A percentile compares a stretch with the other conserved stretches of the same genome.
Conservation (phyloP, 2,113 vertebrate genomes). For the Toxotes jaculatrix region DNA sequence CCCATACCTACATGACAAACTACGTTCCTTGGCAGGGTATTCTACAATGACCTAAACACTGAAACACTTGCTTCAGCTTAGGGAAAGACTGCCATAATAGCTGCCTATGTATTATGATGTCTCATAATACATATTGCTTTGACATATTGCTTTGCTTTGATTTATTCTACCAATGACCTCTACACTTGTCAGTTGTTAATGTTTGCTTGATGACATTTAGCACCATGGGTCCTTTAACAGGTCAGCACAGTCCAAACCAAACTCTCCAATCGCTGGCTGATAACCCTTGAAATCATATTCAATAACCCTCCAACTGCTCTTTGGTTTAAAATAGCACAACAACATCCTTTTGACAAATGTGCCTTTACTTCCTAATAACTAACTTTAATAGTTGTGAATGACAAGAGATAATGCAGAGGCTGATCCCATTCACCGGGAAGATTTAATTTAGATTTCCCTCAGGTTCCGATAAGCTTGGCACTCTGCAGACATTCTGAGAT, state of each 20-base stretch:
- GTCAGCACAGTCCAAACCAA: neutral
- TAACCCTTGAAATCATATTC: conserved; percentile 46
- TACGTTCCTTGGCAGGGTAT: neutral
- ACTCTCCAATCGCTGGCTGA: conserved; percentile 1
- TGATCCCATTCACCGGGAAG: conserved; percentile 70
- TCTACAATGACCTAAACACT: neutral
- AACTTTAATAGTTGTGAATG: conserved; percentile 72
- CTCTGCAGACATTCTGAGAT: conserved; percentile 69
- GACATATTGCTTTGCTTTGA: neutral
- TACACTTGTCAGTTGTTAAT: conserved; percentile 20
- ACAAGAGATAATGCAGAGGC: conserved; percentile 65
- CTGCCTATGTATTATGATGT: neutral
- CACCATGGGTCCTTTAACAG: conserved; percentile 27
- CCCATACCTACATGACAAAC: neutral
- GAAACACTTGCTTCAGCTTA: neutral
- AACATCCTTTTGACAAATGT: conserved; percentile 59
- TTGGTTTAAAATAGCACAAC: conserved; percentile 28
- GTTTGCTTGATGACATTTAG: conserved; percentile 19
- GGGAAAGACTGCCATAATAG: neutral
- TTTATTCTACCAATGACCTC: conserved; percentile 6
- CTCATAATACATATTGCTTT: neutral
- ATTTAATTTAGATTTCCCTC: conserved; percentile 83
- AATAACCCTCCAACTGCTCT: conserved; percentile 19
- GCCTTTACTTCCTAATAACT: conserved; percentile 64
- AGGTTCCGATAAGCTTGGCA: conserved; percentile 72